Conservation (phyloP, 1,140 invertebrate species). For the Fopius arisanus region DNA sequence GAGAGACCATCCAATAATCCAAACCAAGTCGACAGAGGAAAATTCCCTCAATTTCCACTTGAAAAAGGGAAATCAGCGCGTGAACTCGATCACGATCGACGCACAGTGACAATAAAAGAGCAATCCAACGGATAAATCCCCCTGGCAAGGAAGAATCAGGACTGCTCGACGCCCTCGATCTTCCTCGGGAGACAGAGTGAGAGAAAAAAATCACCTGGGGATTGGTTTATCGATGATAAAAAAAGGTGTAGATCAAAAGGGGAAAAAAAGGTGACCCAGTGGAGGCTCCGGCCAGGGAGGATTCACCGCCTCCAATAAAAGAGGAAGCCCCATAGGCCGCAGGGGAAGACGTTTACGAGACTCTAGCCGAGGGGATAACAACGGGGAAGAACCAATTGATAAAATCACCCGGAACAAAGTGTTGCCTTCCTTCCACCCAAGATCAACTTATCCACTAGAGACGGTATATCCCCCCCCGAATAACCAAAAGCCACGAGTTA, state of each 20-base stretch:
- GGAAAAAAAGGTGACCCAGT: background rate
- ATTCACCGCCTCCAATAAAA: background rate
- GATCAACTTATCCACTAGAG: constrained; percentile 14
- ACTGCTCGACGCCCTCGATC: constrained; percentile 9
- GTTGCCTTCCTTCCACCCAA: background rate
- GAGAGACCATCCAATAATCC: background rate
- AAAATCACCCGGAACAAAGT: background rate
- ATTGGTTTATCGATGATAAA: constrained; percentile 23
- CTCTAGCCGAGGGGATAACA: background rate
- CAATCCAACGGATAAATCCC: background rate
- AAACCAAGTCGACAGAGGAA: background rate
- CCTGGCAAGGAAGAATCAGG: background rate
- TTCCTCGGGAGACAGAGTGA: too few species aligned
- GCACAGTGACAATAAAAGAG: background rate
- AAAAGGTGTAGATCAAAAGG: background rate
- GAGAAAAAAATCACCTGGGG: constrained; percentile 3
- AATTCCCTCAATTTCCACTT: background rate
- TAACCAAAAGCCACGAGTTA: constrained; percentile 2
- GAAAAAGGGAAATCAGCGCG: constrained; percentile 7
- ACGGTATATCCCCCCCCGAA: background rate
- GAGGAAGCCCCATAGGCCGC: background rate
- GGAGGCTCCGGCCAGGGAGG: too few species aligned
- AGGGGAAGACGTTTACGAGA: background rate
- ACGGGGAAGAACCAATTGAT: background rate
- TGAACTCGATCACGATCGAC: constrained; percentile 11